Evolutionary conservation across 1,140 invertebrate species (phyloP).

Genomic region (Bombus affinis): DNA sequence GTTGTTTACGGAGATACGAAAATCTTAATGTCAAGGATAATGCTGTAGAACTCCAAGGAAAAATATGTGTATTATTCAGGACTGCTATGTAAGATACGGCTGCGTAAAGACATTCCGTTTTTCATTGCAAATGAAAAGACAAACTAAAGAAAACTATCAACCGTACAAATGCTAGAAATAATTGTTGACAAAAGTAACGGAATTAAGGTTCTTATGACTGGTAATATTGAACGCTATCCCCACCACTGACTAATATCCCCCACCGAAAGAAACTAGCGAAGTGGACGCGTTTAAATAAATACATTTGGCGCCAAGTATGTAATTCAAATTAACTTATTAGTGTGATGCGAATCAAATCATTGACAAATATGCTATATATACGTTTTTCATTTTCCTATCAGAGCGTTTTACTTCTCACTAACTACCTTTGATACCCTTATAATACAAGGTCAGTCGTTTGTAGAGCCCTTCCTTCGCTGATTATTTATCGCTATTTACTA

Average conservation of each 20-base stretch:
- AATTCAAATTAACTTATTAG: neutral
- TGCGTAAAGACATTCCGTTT: neutral
- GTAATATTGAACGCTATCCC: neutral
- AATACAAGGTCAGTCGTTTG: neutral
- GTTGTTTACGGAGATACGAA: constrained; percentile 32
- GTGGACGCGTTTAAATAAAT: constrained; percentile 2
- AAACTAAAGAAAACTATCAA: neutral
- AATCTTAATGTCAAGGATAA: constrained; percentile 37
- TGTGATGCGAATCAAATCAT: neutral
- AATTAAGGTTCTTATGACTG: neutral
- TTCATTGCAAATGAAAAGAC: neutral
- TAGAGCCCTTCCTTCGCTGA: too few relatives aligned
- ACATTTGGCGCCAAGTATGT: neutral
- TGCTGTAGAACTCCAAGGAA: neutral
- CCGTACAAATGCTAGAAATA: neutral
- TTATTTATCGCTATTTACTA: too few relatives aligned
- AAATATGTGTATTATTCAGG: neutral
- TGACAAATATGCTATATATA: too few relatives aligned
- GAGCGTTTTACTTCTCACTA: neutral
- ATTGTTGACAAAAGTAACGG: neutral
- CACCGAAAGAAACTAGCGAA: neutral
- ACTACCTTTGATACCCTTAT: neutral
- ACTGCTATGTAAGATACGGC: neutral
- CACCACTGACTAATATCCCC: neutral
- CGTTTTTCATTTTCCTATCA: neutral